Evolutionary conservation across 2,113 vertebrate species (phyloP), one percentile per base, ranked within the genome.

Genomic region (Phyllostomus hastatus): DNA sequence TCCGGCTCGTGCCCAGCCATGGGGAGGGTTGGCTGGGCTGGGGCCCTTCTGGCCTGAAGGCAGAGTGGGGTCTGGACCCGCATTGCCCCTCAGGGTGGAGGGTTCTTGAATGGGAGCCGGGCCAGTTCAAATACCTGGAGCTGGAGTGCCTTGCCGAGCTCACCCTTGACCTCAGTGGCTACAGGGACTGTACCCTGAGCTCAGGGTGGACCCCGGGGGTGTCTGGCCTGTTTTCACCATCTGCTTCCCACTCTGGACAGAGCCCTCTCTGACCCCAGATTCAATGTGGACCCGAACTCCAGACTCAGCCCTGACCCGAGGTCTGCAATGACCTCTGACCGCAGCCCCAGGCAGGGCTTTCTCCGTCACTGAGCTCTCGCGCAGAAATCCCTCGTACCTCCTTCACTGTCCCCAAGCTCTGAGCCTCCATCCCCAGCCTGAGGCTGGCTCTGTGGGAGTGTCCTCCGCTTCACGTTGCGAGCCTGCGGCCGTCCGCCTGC

Each of bases 11-110:
- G 88, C 90, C 94, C 41, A 50, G 72, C 12, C 31, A 20, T 35
- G 91, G 96, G 22, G 38, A 38, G 54, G 93, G 57, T 91, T 82
- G 90, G 59, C 93, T 1, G 67, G 54, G n/a, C 28, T 31, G 38
- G 84, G 43, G 12, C 57, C 38, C n/a, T 88, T n/a, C 17, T 20
- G 94, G 89, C 24, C 8, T 35, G n/a, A 78, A 73, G 90, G 50
- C 54, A 88, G 46, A 90, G 24, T 50, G 46, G 80, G 48, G 88
- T 80, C 93, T 41, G 20, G 67, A 57, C 31, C 31, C 28, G 4
- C 7, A 24, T 46, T 70, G 35, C 82, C 52, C 52, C 41, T 50
- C 7, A 4, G 31, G 85, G 28, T 64, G n/a, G 59, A 67, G 50
- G 52, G 61, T 33, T 78, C 38, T 22, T 75, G 72, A 35, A 43